Conservation (phyloP, 2,888 invertebrate species). For the Choreutis nemorana region DNA sequence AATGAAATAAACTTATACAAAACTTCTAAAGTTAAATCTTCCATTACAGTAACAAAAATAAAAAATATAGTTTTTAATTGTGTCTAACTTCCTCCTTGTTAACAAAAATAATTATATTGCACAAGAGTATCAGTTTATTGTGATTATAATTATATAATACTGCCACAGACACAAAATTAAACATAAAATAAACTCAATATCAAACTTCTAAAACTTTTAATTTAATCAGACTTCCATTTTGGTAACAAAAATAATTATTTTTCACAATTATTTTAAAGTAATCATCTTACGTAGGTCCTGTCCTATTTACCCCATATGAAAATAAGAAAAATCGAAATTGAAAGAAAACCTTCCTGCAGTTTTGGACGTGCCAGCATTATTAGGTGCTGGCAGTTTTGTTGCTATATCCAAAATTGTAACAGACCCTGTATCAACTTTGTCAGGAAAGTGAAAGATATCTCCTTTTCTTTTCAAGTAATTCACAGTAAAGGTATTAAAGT, state of each 20-base stretch:
- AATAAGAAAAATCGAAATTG: too few relatives aligned
- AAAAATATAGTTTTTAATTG: too few relatives aligned
- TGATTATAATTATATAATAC: neutral
- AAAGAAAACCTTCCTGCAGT: conserved; percentile 3
- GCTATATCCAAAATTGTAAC: too few relatives aligned
- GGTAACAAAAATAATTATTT: conserved; percentile 2
- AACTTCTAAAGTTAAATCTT: too few relatives aligned
- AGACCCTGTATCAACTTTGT: neutral
- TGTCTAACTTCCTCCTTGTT: too few relatives aligned
- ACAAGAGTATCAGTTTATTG: neutral
- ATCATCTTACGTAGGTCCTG: neutral
- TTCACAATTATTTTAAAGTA: too few relatives aligned
- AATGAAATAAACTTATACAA: too few relatives aligned
- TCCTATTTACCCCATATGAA: neutral
- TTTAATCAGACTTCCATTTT: neutral
- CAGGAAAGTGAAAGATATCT: conserved; percentile 1
- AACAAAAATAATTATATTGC: neutral
- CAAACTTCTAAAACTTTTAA: neutral
- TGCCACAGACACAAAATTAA: neutral
- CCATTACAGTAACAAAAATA: too few relatives aligned
- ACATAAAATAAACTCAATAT: neutral
- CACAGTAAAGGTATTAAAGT: conserved; percentile 1
- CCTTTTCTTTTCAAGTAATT: conserved; percentile 1
- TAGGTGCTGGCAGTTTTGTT: conserved; percentile 1
- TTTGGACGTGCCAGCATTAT: conserved; percentile 1